Evolutionary conservation across 2,797 vertebrate species (phyloP).

Genomic region (Mus minutoides): DNA sequence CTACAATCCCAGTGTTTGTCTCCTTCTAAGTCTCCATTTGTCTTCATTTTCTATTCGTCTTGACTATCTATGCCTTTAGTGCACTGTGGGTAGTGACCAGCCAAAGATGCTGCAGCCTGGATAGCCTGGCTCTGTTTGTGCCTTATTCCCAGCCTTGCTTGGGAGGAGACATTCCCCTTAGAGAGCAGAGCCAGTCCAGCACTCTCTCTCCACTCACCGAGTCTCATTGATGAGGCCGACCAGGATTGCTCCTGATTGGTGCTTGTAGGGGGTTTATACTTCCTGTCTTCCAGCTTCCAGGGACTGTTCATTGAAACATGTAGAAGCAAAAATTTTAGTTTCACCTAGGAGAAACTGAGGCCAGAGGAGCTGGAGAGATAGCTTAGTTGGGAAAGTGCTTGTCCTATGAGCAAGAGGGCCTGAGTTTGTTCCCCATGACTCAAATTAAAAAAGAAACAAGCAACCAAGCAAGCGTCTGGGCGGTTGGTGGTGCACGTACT

Average conservation of each 20-base stretch:
- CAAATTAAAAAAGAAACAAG: background rate
- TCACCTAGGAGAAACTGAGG: conserved; percentile 41
- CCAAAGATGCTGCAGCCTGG: background rate
- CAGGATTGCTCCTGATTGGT: background rate
- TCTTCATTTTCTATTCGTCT: background rate
- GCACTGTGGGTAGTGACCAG: background rate
- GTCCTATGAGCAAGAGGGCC: background rate
- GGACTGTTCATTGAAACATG: background rate
- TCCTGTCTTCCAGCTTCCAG: conserved; percentile 30
- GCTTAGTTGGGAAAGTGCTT: background rate
- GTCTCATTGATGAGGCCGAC: background rate
- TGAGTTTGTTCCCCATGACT: background rate
- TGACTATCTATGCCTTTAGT: conserved; percentile 5
- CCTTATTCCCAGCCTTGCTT: background rate
- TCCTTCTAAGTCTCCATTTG: background rate
- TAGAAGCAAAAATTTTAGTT: conserved; percentile 46
- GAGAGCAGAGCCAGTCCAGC: background rate
- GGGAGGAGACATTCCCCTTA: background rate
- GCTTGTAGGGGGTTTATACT: conserved; percentile 17
- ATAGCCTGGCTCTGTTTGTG: background rate
- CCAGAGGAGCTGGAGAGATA: background rate
- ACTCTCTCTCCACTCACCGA: background rate
- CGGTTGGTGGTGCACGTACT: background rate
- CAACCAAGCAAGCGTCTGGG: background rate
- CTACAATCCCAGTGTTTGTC: background rate